Percentiles rank a stretch among this genome's conserved stretches.
Evolutionary conservation across 1,140 invertebrate species (phyloP).

Genomic region (Drosophila hydei): DNA sequence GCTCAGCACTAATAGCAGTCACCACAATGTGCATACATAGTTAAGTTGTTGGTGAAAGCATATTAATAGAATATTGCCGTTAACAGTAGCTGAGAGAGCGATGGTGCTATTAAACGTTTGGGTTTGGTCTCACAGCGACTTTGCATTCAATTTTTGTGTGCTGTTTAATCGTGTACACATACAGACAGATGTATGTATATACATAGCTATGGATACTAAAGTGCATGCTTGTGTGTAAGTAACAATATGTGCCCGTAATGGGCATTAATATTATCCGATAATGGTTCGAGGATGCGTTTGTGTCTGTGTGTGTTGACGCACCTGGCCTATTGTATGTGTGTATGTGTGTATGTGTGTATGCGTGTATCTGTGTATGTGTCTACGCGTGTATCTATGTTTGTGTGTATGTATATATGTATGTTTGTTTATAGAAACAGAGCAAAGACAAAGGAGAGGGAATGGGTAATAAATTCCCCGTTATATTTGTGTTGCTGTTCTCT

Average conservation of each 20-base stretch:
- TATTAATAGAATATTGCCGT: conserved; percentile 36
- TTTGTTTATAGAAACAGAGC: neutral
- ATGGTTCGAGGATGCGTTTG: conserved; percentile 34
- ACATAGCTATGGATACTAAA: conserved; percentile 2
- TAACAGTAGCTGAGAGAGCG: conserved; percentile 19
- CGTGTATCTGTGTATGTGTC: neutral
- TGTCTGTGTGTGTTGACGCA: conserved; percentile 25
- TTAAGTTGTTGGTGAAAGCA: conserved; percentile 42
- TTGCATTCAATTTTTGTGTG: conserved; percentile 44
- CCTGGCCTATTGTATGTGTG: conserved; percentile 16
- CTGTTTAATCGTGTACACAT: conserved; percentile 32
- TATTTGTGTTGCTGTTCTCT: conserved; percentile 8
- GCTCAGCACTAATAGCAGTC: conserved; percentile 31
- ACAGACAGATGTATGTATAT: neutral
- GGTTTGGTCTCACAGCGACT: conserved; percentile 9
- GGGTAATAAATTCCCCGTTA: conserved; percentile 1
- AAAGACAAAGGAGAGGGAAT: neutral
- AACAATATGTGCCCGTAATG: conserved; percentile 16
- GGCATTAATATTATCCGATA: conserved; percentile 39
- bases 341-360: neutral
- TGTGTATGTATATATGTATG: neutral
- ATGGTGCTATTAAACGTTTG: conserved; percentile 7
- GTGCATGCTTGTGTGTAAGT: neutral
- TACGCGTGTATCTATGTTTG: neutral
- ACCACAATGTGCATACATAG: neutral